A percentile compares a stretch with the other conserved stretches of the same genome.
Conservation (phyloP, 2,888 invertebrate species). For the Leucophenga montana region DNA sequence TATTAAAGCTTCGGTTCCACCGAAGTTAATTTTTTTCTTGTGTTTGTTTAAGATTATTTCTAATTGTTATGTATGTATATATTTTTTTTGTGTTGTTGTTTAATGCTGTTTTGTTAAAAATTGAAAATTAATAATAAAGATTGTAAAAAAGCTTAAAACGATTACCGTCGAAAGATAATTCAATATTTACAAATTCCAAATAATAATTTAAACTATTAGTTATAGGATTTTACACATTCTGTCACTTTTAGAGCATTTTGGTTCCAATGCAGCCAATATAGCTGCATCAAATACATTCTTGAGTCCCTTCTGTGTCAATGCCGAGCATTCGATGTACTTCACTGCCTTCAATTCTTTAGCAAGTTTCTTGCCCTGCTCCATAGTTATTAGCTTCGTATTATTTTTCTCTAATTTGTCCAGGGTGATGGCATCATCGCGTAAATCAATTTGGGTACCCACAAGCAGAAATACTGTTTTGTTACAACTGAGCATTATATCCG, state of each 20-base stretch:
- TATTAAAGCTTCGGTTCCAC: too few species aligned
- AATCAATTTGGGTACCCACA: conserved; percentile 98
- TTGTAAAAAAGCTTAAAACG: too few species aligned
- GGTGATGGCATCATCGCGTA: conserved; percentile 96
- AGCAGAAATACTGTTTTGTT: conserved; percentile 98
- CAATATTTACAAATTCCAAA: too few species aligned
- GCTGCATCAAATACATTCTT: conserved; percentile 99
- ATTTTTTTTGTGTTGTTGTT: too few species aligned
- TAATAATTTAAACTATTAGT: conserved; percentile 62
- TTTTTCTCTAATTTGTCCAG: conserved; percentile 98
- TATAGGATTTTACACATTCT: conserved; percentile 90
- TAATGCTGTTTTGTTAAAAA: too few species aligned
- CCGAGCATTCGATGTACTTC: conserved; percentile 99
- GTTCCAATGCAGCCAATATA: conserved; percentile 97
- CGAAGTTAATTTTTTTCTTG: too few species aligned
- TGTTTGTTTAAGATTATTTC: too few species aligned
- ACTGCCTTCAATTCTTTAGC: conserved; percentile 98
- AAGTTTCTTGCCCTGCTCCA: conserved; percentile 97
- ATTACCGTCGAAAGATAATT: too few species aligned
- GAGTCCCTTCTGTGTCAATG: conserved; percentile 97
- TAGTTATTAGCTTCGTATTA: conserved; percentile 97
- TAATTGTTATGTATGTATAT: too few species aligned
- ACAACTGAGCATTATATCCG: conserved; percentile 99
- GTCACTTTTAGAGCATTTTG: conserved; percentile 94
- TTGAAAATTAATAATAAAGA: too few species aligned